phyloP scores from a whole-genome alignment of 35 echinoderm and acorn worm species.

The Heliocidaris erythrogramma region DNA sequence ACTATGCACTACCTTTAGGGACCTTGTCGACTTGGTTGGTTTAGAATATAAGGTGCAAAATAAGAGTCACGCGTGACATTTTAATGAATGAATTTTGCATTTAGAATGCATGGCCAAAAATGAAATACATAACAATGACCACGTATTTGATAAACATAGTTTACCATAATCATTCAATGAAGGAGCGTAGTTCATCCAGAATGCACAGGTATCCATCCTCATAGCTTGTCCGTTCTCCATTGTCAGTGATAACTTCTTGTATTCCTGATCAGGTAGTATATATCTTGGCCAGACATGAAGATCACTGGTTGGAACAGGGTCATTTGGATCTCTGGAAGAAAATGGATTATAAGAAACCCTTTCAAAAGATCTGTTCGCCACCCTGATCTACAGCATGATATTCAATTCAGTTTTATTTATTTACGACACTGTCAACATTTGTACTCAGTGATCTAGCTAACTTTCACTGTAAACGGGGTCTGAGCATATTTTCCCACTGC shows the following conservation, averaged over 20 bases:
- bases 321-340: conserved; percentile 56
- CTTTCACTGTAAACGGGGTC: too few species aligned
- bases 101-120: not conserved
- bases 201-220: conserved; percentile 38
- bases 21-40: too few species aligned
- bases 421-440: too few species aligned
- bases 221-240: conserved; percentile 62
- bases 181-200: conserved; percentile 49
- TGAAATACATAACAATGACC: not conserved
- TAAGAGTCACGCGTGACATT: too few species aligned
- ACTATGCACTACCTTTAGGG: too few species aligned
- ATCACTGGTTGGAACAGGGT: not conserved
- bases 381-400: too few species aligned
- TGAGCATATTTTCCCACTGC: too few species aligned
- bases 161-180: not conserved
- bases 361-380: too few species aligned
- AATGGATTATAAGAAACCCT: not conserved
- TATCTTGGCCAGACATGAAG: conserved; percentile 44
- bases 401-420: too few species aligned
- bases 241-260: conserved; percentile 49
- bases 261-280: conserved; percentile 50
- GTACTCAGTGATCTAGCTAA: too few species aligned
- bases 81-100: too few species aligned
- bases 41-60: too few species aligned
- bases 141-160: not conserved